phyloP scores from a whole-genome alignment of 2,797 vertebrate genomes.

The Cuculus canorus region DNA sequence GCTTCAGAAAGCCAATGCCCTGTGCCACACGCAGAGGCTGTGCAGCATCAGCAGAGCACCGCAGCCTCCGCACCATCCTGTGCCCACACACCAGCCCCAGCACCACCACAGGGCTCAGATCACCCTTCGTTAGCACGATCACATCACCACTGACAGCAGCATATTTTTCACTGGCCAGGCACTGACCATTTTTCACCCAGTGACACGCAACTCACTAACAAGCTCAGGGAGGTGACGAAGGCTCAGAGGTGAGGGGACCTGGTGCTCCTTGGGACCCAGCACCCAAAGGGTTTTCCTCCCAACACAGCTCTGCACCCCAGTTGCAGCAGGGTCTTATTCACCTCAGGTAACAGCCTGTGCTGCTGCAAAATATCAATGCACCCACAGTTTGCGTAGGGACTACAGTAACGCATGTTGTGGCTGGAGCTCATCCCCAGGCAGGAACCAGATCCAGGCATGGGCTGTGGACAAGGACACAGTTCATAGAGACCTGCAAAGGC shows the following conservation, averaged over 20 bases:
- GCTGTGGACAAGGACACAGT: background rate
- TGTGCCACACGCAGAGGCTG: accelerated
- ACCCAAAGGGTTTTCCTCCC: background rate
- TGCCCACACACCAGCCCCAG: background rate
- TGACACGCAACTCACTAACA: conserved; percentile 57
- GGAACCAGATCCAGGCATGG: background rate
- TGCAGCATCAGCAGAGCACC: accelerated
- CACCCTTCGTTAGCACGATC: conserved; percentile 75
- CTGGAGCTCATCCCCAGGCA: background rate
- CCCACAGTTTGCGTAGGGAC: background rate
- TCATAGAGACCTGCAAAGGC: accelerated
- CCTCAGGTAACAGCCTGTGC: background rate
- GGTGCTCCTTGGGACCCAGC: background rate
- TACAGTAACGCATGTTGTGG: accelerated
- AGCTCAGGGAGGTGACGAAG: conserved; percentile 56
- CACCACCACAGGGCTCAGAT: background rate
- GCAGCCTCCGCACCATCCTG: background rate
- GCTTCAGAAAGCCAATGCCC: background rate
- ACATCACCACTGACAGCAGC: conserved; percentile 76
- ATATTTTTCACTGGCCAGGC: conserved; percentile 61
- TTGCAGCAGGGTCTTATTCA: background rate
- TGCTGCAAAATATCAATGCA: background rate
- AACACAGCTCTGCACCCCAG: background rate
- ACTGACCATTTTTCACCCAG: conserved; percentile 69
- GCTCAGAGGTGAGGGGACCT: background rate